Percentiles rank a stretch among this genome's conserved stretches.
Conservation (phyloP, 1,140 invertebrate genomes). For the Drosophila oshimai region DNA sequence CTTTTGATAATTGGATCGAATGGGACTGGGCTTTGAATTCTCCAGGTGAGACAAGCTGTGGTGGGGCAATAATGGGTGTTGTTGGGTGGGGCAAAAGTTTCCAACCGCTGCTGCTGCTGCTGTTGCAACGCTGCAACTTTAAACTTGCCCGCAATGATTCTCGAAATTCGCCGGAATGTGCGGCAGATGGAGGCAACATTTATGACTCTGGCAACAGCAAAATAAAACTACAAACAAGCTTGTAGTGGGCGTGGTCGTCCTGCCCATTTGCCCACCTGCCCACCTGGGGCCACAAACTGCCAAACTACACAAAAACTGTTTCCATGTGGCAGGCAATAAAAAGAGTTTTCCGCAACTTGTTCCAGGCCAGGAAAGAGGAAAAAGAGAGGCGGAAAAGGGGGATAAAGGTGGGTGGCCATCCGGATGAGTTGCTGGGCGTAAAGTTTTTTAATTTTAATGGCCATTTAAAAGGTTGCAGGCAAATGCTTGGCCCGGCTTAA, state of each 20-base stretch:
- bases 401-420: neutral
- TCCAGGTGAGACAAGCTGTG: neutral
- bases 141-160: constrained; percentile 29
- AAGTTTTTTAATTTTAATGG: constrained; percentile 75
- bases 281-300: constrained; percentile 16
- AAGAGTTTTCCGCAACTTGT: constrained; percentile 49
- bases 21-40: constrained; percentile 7
- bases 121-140: constrained; percentile 12
- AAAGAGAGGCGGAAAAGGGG: neutral
- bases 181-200: constrained; percentile 21
- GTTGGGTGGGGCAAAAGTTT: constrained; percentile 17
- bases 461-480: constrained; percentile 60
- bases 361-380: constrained; percentile 1
- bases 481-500: constrained; percentile 29
- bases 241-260: neutral
- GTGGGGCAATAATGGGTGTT: neutral
- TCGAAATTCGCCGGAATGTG: constrained; percentile 17
- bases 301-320: constrained; percentile 58
- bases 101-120: too few species aligned
- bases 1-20: constrained; percentile 39
- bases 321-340: constrained; percentile 61
- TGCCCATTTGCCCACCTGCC: neutral
- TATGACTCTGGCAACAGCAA: constrained; percentile 13
- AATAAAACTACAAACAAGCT: constrained; percentile 22
- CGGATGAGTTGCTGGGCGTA: constrained; percentile 28